Percentiles rank a stretch among this genome's conserved stretches.
Evolutionary conservation across 2,888 invertebrate genomes (phyloP).

Genomic region (Cylloceria caligata): DNA sequence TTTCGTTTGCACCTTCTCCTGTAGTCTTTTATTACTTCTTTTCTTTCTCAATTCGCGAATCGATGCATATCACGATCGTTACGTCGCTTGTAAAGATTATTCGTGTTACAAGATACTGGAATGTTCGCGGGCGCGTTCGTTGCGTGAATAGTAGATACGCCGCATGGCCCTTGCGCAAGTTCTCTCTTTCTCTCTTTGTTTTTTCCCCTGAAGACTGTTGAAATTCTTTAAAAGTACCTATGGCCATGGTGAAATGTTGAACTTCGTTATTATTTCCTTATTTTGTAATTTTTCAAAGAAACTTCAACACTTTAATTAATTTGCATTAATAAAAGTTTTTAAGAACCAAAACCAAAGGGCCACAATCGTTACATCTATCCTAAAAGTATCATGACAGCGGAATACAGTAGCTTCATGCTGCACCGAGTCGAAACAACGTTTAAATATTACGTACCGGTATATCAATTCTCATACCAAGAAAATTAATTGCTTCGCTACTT

Average conservation of each 20-base stretch:
- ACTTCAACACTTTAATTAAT: too few species aligned
- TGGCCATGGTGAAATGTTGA: too few species aligned
- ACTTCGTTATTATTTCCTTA: too few species aligned
- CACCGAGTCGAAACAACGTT: background rate
- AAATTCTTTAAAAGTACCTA: too few species aligned
- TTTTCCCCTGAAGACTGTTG: background rate
- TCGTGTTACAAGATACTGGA: conserved; percentile 62
- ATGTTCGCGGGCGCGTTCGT: conserved; percentile 49
- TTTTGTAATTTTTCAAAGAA: too few species aligned
- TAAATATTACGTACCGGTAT: background rate
- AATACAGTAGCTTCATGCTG: background rate
- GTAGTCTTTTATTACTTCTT: conserved; percentile 27
- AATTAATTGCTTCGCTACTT: background rate
- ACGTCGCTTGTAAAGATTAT: conserved; percentile 53
- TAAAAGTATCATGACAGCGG: background rate
- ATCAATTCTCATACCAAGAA: conserved; percentile 1
- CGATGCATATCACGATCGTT: conserved; percentile 63
- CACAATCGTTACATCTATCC: too few species aligned
- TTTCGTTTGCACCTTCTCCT: background rate
- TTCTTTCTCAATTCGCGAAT: conserved; percentile 45
- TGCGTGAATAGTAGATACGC: conserved; percentile 55
- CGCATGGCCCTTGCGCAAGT: conserved; percentile 62
- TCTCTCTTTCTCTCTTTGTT: conserved; percentile 22
- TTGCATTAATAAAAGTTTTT: too few species aligned
- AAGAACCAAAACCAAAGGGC: too few species aligned